Base-by-base conservation (phyloP, 2,113 vertebrate species). In the Xiphophorus couchianus region DNA sequence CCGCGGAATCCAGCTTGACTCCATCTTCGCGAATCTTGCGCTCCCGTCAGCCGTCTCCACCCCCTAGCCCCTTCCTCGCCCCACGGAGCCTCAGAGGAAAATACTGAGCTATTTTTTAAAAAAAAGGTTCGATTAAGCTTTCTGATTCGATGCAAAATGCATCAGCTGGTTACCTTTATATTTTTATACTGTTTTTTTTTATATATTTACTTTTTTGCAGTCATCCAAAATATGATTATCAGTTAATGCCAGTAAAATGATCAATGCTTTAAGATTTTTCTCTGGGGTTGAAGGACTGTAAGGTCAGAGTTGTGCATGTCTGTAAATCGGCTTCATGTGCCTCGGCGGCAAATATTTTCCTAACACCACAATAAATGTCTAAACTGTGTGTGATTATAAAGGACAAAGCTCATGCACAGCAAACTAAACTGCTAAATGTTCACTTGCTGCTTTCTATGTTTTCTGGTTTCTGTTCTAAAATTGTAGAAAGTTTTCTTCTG, bases 21-120 rank as follows among this genome's bases (percentile, higher is more conserved):
- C 96, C 96, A 0, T 96, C 94, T 48, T 76, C 86, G 0, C 89
- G 91, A 12, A 93, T 97, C 73, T 65, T 97, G 69, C 92, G 94
- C 5, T 94, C 95, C 35, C 95, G 95, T 11, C 94, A 91, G 54
- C 91, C 85, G 2, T 92, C 93, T 67, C 88, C 96, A 76, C 89
- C 92, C 68, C 51, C 88, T 78, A 93, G 88, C 88, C 94, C 95
- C 0, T 80, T 90, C 75, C 73, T 77, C 72, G 86, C 90, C n/a
- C 93, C 92, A 73, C 83, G 91, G 14, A 78, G 82, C 35, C 90
- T 92, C 68, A 95, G 89, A 90, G 86, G 86, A 22, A 92, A 90
- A 70, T 89, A 88, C 71, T 93, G 71, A 93, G 33, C 14, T 71
- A 12, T 64, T 44, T 37, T 37, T 37, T 33, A 33, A 30, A 30